These are phyloP conservation scores for Latrodectus geometricus DNA, from an alignment of 1,140 invertebrate genomes.

Conservation along the genomic window DNA sequence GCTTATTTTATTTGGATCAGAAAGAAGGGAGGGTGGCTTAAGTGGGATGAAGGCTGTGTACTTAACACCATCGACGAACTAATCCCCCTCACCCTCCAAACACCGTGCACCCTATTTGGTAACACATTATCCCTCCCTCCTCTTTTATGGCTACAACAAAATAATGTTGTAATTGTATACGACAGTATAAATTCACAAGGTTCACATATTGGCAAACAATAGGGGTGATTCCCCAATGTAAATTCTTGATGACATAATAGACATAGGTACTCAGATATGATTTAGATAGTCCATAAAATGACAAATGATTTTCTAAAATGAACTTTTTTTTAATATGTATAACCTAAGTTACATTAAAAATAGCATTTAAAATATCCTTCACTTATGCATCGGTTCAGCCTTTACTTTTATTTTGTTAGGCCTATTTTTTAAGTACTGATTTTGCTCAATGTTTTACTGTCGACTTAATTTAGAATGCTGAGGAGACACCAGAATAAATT, in stretches of 20 bases:
- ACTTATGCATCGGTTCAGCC: too few relatives aligned
- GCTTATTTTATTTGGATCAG: not conserved
- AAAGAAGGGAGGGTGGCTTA: conserved; percentile 3
- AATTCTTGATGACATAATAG: not conserved
- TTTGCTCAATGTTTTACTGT: too few relatives aligned
- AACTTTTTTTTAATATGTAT: not conserved
- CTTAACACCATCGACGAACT: conserved; percentile 25
- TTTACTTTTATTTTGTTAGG: too few relatives aligned
- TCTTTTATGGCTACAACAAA: conserved; percentile 10
- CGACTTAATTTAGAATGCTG: too few relatives aligned
- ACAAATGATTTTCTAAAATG: not conserved
- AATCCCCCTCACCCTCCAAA: not conserved
- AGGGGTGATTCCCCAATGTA: not conserved
- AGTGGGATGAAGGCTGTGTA: conserved; percentile 8
- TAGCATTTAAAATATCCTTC: too few relatives aligned
- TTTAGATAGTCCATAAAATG: not conserved
- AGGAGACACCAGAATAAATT: too few relatives aligned
- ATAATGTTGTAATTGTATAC: conserved; percentile 35
- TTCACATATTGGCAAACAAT: not conserved
- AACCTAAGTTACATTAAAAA: too few relatives aligned
- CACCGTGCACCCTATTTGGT: not conserved
- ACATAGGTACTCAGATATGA: too few relatives aligned
- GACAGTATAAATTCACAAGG: conserved; percentile 11
- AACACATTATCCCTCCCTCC: not conserved
- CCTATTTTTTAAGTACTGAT: too few relatives aligned